Evolutionary conservation across 2,113 vertebrate genomes (phyloP).

Genomic region (Picathartes gymnocephalus): DNA sequence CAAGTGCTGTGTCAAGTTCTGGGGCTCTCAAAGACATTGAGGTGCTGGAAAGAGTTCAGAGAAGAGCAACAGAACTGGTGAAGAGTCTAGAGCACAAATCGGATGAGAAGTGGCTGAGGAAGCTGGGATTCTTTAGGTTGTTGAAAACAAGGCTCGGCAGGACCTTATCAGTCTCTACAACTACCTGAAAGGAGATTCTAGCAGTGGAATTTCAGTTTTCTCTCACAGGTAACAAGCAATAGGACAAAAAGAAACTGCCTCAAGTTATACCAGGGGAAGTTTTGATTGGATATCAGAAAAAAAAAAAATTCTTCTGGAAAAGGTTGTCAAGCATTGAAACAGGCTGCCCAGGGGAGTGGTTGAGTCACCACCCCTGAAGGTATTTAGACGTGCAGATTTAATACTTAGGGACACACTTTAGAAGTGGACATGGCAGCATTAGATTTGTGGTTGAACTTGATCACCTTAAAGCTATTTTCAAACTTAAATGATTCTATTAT

Average conservation of each 20-base stretch:
- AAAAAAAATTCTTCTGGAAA: not conserved
- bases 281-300: not conserved
- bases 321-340: not conserved
- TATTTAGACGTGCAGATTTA: not conserved
- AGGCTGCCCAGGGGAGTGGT: not conserved
- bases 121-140: not conserved
- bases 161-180: not conserved
- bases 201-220: not conserved
- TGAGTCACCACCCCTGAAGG: not conserved
- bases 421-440: not conserved
- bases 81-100: not conserved
- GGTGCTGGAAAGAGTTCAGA: not conserved
- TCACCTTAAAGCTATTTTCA: not conserved
- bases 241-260: not conserved
- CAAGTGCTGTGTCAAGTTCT: accelerated
- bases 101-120: not conserved
- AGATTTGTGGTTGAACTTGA: not conserved
- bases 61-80: not conserved
- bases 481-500: not conserved
- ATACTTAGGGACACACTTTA: not conserved
- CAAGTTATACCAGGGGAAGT: not conserved
- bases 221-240: not conserved
- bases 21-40: not conserved
- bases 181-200: not conserved
- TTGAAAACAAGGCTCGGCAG: not conserved